A percentile compares a stretch with the other conserved stretches of the same genome.
Conservation (phyloP, 2,113 vertebrate species). For the Ochotona curzoniae region DNA sequence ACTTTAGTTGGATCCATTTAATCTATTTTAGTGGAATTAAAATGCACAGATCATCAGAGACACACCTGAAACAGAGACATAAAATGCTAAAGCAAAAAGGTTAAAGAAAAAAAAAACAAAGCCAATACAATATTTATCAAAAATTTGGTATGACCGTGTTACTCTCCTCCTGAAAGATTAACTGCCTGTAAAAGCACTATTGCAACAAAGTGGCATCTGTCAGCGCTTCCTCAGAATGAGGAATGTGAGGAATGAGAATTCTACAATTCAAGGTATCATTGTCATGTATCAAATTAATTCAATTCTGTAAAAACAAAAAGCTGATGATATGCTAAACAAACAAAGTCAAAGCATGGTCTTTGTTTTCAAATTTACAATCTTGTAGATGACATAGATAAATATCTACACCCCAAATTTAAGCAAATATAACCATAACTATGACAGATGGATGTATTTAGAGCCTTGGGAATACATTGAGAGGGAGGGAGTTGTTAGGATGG, state of each 20-base stretch:
- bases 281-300: neutral
- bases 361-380: neutral
- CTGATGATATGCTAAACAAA: neutral
- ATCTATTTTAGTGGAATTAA: neutral
- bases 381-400: neutral
- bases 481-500: neutral
- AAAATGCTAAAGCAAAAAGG: neutral
- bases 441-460: neutral
- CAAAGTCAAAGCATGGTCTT: neutral
- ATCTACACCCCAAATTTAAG: neutral
- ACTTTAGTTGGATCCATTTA: neutral
- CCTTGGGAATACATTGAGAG: neutral
- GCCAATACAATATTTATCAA: neutral
- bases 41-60: neutral
- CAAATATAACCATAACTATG: too few relatives aligned
- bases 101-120: constrained; percentile 5
- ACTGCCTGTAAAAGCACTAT: neutral
- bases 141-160: neutral
- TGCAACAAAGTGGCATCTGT: neutral
- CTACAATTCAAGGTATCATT: neutral
- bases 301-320: neutral
- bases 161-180: neutral
- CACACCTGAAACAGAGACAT: neutral
- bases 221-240: neutral
- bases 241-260: neutral